Conservation (phyloP, 2,888 invertebrate genomes). For the Diarsia mendica region DNA sequence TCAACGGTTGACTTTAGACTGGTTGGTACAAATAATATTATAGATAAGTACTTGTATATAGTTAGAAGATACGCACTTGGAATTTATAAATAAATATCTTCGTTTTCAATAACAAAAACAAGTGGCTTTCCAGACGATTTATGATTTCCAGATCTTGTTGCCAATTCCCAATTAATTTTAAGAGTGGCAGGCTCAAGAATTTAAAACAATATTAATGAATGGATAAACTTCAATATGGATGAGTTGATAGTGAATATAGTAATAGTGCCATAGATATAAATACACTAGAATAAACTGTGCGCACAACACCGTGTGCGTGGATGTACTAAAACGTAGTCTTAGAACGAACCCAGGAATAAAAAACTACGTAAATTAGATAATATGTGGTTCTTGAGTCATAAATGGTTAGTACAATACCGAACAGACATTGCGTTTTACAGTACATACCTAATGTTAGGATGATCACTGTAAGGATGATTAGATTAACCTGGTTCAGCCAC, state of each 20-base stretch:
- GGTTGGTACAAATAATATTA: conserved; percentile 14
- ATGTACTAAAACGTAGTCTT: not conserved
- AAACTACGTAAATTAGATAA: conserved; percentile 19
- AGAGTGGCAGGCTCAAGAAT: not conserved
- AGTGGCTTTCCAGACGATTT: not conserved
- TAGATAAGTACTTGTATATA: not conserved
- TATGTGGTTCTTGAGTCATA: conserved; percentile 1
- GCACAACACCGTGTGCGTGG: not conserved
- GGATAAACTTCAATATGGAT: not conserved
- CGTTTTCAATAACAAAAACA: conserved; percentile 27
- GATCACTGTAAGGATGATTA: not conserved
- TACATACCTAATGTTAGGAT: too few relatives aligned
- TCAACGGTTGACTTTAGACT: conserved; percentile 16
- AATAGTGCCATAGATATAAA: not conserved
- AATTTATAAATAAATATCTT: conserved; percentile 13
- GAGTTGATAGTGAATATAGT: not conserved
- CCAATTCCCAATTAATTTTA: not conserved
- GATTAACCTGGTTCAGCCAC: not conserved
- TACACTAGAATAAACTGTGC: not conserved
- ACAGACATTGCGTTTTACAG: conserved; percentile 5
- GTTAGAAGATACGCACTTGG: not conserved
- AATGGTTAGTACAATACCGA: not conserved
- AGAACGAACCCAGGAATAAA: not conserved
- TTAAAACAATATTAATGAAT: not conserved
- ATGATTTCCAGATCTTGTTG: not conserved